These are phyloP conservation scores for Madoqua kirkii DNA, from an alignment of 2,113 vertebrate genomes.

Conservation along the genomic window DNA sequence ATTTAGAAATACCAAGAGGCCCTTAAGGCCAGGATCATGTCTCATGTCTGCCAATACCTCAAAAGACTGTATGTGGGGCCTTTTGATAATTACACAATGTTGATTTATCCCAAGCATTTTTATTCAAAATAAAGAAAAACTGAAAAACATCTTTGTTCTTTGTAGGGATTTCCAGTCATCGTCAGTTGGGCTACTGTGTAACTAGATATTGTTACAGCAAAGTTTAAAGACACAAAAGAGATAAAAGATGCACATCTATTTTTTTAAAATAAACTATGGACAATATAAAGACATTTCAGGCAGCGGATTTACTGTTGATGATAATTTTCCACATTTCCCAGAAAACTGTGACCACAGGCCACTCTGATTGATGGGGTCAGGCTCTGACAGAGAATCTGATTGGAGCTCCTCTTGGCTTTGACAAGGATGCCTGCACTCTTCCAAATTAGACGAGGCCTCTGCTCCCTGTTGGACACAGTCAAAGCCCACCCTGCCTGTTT, in stretches of 20 bases:
- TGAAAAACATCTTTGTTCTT: neutral
- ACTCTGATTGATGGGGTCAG: conserved; percentile 59
- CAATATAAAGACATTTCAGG: conserved; percentile 24
- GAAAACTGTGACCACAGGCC: conserved; percentile 45
- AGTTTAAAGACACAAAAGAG: neutral
- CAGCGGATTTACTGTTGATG: conserved; percentile 60
- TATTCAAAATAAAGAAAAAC: neutral
- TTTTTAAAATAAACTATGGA: neutral
- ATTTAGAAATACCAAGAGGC: neutral
- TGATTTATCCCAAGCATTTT: neutral
- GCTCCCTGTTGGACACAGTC: conserved; percentile 27
- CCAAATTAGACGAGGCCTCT: conserved; percentile 62
- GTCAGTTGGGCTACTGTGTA: neutral
- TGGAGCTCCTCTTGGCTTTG: conserved; percentile 53
- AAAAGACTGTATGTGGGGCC: neutral
- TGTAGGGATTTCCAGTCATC: neutral
- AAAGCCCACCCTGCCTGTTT: neutral
- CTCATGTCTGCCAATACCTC: rapidly evolving
- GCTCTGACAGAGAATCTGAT: neutral
- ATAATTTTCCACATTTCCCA: conserved; percentile 59
- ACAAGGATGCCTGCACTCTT: conserved; percentile 3
- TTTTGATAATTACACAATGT: neutral
- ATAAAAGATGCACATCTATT: neutral
- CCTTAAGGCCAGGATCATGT: neutral
- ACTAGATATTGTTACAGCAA: neutral